phyloP scores from a whole-genome alignment of 2,113 vertebrate genomes.

The Crotalus helleri region DNA sequence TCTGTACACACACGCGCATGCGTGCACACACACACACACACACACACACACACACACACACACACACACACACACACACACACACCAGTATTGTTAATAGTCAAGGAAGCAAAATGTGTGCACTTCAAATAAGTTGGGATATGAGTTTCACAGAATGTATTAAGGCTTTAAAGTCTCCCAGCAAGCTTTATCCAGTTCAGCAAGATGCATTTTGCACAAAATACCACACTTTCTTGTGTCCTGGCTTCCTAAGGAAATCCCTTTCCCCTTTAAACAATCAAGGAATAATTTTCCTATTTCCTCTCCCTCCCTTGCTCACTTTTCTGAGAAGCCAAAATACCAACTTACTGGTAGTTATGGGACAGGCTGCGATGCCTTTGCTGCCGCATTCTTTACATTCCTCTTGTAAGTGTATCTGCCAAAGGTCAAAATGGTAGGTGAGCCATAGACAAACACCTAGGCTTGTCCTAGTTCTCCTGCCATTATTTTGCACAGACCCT shows the following conservation, averaged over 20 bases:
- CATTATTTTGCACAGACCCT: background rate
- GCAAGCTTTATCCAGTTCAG: background rate
- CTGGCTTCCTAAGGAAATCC: constrained; percentile 12
- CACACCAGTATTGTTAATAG: background rate
- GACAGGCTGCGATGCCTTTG: background rate
- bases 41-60: too few species aligned
- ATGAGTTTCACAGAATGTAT: background rate
- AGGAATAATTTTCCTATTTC: background rate
- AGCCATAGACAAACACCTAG: background rate
- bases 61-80: background rate
- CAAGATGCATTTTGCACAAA: background rate
- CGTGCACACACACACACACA: background rate
- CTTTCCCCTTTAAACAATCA: background rate
- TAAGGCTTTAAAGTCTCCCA: background rate
- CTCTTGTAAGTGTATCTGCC: background rate
- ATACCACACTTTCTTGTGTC: background rate
- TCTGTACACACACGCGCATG: background rate
- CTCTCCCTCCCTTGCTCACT: background rate
- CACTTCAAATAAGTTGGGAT: background rate
- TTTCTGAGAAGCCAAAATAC: background rate
- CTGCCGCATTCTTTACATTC: constrained; percentile 1
- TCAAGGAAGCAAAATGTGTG: background rate
- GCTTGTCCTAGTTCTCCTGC: background rate
- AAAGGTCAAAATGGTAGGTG: constrained; percentile 10
- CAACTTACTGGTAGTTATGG: background rate